Evolutionary conservation across 2,113 vertebrate species (phyloP).

Genomic region (Sarotherodon lohbergeri): DNA sequence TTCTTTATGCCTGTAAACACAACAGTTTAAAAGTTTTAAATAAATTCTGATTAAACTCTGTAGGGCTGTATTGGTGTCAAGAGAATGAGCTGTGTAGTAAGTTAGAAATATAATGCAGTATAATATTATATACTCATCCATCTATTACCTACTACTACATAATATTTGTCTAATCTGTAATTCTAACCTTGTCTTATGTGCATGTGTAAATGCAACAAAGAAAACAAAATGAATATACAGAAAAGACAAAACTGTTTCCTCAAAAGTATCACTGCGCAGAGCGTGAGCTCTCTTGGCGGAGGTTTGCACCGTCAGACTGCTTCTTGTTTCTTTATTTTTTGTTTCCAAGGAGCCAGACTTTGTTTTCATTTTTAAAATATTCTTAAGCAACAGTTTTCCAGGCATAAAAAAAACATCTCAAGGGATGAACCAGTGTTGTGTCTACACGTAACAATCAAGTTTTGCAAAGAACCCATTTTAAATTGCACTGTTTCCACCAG

Average conservation of each 20-base stretch:
- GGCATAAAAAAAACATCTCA: background rate
- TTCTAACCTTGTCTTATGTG: background rate
- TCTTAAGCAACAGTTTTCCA: background rate
- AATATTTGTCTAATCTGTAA: background rate
- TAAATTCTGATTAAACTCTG: background rate
- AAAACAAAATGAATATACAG: background rate
- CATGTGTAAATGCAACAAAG: background rate
- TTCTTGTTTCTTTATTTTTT: background rate
- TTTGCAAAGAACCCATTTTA: background rate
- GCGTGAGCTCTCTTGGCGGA: background rate
- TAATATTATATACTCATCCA: rapidly evolving
- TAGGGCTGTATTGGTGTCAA: background rate
- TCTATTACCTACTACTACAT: background rate
- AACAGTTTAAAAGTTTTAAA: background rate
- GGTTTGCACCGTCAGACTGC: background rate
- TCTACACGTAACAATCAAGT: background rate
- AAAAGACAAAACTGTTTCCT: background rate
- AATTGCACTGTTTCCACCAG: background rate
- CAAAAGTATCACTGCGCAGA: background rate
- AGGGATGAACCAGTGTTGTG: background rate
- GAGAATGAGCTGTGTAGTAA: background rate
- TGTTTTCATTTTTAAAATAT: background rate
- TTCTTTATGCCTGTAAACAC: background rate
- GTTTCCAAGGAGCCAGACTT: background rate
- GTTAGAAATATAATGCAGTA: background rate